Evolutionary conservation across 2,113 vertebrate species (phyloP), one percentile per base, ranked within the genome.

Genomic region (Apus apus): DNA sequence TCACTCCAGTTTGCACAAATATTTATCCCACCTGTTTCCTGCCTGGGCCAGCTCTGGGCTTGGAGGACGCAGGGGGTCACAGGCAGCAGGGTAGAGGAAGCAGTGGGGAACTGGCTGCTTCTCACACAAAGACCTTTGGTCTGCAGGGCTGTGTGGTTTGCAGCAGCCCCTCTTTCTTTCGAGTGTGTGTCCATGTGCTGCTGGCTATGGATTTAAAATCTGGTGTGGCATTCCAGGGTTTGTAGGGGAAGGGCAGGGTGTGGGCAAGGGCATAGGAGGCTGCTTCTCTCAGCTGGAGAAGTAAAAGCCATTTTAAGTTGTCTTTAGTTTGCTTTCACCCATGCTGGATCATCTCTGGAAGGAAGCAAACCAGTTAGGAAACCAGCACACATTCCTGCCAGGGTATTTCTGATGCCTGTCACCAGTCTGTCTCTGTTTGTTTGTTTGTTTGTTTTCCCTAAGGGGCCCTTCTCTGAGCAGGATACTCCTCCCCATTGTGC

Each of bases 21-120:
- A 97, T 97, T 96, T 96, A 96, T 95, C 90, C 94, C 95, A 95
- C 94, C 96, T 96, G 89, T 95, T 96, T 96, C 94, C 96, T 97
- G 97, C 94, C 53, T 29, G 93, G 80, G 91, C 93, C 66, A 6
- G 78, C 77, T 46, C 79, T 2, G 78, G 94, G 96, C 95, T 68
- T 15, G 27, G 48, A 92, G 96, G 94, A 94, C 89, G 53, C 73
- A 4, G 92, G 95, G 89, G 94, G 97, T 96, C 95, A 87, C 40
- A 32, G 87, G 93, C 93, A 50, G 90, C 85, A 0, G 90, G 76
- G 87, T 45, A 57, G 56, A 74, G 96, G 93, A 96, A 96, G 92
- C 79, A 12, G 40, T 2, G 16, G 87, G 88, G 92, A 89, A 26
- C 53, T 13, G 1, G 67, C 95, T 75, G 16, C 89, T 86, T 14